A percentile compares a stretch with the other conserved stretches of the same genome.
These are phyloP conservation scores for Drosophila athabasca DNA, from an alignment of 1,140 invertebrate genomes.

Conservation along the genomic window DNA sequence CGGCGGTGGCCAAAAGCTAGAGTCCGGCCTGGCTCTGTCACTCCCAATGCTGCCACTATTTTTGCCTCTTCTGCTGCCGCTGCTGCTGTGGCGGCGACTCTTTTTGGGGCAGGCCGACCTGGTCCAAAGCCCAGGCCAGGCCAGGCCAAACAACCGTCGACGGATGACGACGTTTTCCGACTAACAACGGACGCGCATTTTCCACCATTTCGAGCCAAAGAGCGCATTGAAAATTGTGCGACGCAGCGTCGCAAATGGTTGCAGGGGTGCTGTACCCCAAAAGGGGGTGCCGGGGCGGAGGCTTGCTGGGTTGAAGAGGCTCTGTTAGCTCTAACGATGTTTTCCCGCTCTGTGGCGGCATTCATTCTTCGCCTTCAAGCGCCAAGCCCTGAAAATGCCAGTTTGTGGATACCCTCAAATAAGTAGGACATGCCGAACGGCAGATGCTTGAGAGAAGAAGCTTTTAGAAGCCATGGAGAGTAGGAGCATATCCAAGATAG, in stretches of 20 bases:
- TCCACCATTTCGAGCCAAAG: slow-evolving; percentile 78
- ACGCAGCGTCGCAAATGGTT: slow-evolving; percentile 63
- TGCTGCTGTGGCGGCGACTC: slow-evolving; percentile 29
- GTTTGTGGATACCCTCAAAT: slow-evolving; percentile 40
- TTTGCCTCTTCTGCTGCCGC: slow-evolving; percentile 8
- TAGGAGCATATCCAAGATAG: too few species aligned
- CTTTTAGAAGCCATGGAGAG: too few species aligned
- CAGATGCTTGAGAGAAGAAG: background rate
- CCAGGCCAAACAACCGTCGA: slow-evolving; percentile 79
- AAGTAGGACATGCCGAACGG: background rate
- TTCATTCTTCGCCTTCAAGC: slow-evolving; percentile 72
- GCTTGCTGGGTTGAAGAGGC: slow-evolving; percentile 23
- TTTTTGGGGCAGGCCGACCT: slow-evolving; percentile 37
- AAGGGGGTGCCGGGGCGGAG: background rate
- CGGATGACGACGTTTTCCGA: slow-evolving; percentile 82
- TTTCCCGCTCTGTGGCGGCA: slow-evolving; percentile 58
- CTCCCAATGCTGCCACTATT: slow-evolving; percentile 3
- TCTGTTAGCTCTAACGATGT: slow-evolving; percentile 74
- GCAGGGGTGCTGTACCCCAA: background rate
- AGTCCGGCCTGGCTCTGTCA: slow-evolving; percentile 27
- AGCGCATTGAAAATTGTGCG: slow-evolving; percentile 81
- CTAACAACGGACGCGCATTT: slow-evolving; percentile 82
- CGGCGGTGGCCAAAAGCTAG: slow-evolving; percentile 16
- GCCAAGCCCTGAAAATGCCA: slow-evolving; percentile 63
- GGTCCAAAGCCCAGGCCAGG: slow-evolving; percentile 50